These are phyloP conservation scores for Eupeodes luniger DNA, from an alignment of 2,888 invertebrate genomes.

Conservation along the genomic window DNA sequence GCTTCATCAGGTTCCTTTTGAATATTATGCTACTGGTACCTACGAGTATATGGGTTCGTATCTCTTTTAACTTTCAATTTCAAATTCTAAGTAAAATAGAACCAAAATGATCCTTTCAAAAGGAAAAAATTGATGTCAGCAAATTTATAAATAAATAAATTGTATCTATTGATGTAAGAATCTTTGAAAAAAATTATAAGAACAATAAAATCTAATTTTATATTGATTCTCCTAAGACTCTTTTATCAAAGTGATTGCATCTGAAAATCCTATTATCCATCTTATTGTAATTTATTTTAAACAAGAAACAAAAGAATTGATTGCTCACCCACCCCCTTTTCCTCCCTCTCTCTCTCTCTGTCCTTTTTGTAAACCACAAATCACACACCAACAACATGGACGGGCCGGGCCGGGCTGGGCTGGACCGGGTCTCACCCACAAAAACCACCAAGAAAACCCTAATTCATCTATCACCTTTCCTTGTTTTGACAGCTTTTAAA, in stretches of 20 bases:
- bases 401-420: no score
- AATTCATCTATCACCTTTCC: constrained; percentile 40
- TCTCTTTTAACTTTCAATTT: constrained; percentile 20
- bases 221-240: neutral
- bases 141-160: constrained; percentile 2
- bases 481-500: constrained; percentile 67
- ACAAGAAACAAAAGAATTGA: constrained; percentile 16
- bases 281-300: constrained; percentile 24
- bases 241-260: neutral
- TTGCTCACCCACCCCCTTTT: neutral
- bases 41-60: no score
- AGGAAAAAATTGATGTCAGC: neutral
- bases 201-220: constrained; percentile 20
- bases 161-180: no score
- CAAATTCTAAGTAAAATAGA: neutral
- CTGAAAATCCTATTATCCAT: constrained; percentile 24
- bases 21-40: neutral
- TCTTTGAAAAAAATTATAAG: neutral
- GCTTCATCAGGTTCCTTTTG: neutral
- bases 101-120: neutral
- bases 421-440: no score
- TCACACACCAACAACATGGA: neutral
- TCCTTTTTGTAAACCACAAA: neutral
- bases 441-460: neutral
- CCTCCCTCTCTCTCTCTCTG: neutral